Conservation (phyloP, 2,888 invertebrate species). For the Formica aserva region DNA sequence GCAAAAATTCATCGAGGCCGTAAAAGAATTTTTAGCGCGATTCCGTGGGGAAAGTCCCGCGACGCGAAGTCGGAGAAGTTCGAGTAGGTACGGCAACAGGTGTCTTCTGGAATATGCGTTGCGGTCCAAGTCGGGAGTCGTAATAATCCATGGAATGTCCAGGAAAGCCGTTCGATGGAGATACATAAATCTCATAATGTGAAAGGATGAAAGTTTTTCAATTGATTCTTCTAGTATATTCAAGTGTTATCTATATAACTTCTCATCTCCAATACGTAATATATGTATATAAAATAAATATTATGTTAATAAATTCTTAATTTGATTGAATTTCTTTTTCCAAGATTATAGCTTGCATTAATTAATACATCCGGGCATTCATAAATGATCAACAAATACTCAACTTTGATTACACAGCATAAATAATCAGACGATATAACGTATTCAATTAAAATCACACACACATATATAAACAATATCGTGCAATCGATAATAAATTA, state of each 20-base stretch:
- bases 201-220: not conserved
- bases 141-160: not conserved
- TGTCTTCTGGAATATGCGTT: slow-evolving; percentile 41
- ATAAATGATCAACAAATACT: not conserved
- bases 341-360: not conserved
- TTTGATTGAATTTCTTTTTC: not conserved
- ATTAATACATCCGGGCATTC: not conserved
- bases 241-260: not conserved
- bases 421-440: slow-evolving; percentile 1
- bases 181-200: not conserved
- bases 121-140: slow-evolving; percentile 16
- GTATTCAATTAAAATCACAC: not conserved
- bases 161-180: not conserved
- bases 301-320: not conserved
- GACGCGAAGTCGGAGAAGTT: slow-evolving; percentile 2
- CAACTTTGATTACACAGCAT: not conserved
- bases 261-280: not conserved
- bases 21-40: not conserved
- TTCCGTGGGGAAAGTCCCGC: slow-evolving; percentile 24
- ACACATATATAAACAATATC: not conserved
- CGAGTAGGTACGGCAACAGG: slow-evolving; percentile 32
- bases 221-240: not conserved
- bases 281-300: not conserved
- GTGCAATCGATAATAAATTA: slow-evolving; percentile 14
- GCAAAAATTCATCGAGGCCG: slow-evolving; percentile 22